A percentile compares a stretch with the other conserved stretches of the same genome.
phyloP scores from a whole-genome alignment of 2,797 vertebrate species.

The Enteromius viviparus region DNA sequence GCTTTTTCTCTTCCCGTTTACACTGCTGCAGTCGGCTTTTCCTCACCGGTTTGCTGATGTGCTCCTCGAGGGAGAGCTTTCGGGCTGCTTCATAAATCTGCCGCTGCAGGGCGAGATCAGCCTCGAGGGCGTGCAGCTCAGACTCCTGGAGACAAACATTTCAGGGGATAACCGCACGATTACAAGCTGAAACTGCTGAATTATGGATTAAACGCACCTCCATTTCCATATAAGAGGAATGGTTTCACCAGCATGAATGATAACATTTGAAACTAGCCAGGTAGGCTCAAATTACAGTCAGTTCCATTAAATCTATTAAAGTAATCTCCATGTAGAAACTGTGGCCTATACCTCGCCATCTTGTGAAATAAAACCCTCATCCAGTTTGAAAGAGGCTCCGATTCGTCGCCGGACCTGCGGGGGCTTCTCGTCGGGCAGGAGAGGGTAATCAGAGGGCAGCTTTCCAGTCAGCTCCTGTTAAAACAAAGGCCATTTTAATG shows the following conservation, averaged over 20 bases:
- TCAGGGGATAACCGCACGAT: neutral
- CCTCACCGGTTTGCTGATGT: conserved; percentile 84
- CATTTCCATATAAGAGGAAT: conserved; percentile 22
- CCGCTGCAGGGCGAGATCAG: conserved; percentile 86
- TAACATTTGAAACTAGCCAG: conserved; percentile 19
- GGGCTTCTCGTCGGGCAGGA: conserved; percentile 83
- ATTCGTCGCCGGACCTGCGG: conserved; percentile 87
- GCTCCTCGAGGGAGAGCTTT: conserved; percentile 85
- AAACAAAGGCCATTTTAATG: conserved; percentile 15
- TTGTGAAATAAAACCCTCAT: conserved; percentile 80
- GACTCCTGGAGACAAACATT: conserved; percentile 77
- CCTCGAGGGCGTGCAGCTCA: conserved; percentile 82
- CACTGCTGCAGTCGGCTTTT: conserved; percentile 85
- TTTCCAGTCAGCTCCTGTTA: conserved; percentile 88
- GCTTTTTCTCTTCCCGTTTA: conserved; percentile 86
- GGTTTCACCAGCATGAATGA: neutral
- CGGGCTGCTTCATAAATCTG: conserved; percentile 87
- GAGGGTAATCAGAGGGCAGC: conserved; percentile 86
- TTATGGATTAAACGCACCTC: neutral
- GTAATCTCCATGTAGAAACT: neutral
- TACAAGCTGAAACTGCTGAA: conserved; percentile 8
- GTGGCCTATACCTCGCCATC: conserved; percentile 78
- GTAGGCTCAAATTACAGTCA: conserved; percentile 28
- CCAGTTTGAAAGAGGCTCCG: conserved; percentile 88
- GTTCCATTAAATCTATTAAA: conserved; percentile 19